Base-by-base conservation (phyloP, 2,888 invertebrate species). In the Eledona agricola region DNA sequence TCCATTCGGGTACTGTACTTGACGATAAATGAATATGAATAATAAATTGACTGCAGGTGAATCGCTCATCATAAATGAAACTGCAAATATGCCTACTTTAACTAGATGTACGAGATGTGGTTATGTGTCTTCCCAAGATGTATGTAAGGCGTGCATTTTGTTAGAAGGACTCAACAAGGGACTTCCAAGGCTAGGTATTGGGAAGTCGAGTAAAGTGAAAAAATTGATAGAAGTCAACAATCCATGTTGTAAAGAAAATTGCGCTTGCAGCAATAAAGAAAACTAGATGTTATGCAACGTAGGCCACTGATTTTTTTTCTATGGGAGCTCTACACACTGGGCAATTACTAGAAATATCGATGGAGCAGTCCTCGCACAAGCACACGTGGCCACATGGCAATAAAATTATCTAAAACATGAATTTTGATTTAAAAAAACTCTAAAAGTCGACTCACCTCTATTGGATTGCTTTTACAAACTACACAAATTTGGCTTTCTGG, bases 81-180 rank as follows among this genome's bases (percentile, higher is more conserved):
- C 84, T 37, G 84, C 92, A 0, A 89, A 88, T 67, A 83, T 94
- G 73, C 96, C 96, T 0, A 81, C 83, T 22, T 85, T 91, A 67
- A 87, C 89, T 42, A 83, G 80, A 29, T 98, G 98, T 73, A 79
- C 80, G 3, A 82, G 90, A 28, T 99, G 99, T 77, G 90, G 92
- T 15, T 98, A 90, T 75, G 87, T 91, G 0, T 91, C 92, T 0
- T 97, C 97, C 56, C 96, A 97, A 72, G 85, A 87, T 64, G 83
- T 97, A 2, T 99, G 99, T 75, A 98, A 99, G 75, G 98, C 99
- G 0, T 99, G 99, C 74, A 86, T 95, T 0, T 80, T 99, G 49
- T 78, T 99, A 2, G 96, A 98, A 79, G 98, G 98, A 1, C 80
- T 99, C 1, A 98, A 99, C 76, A 85, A 89, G 77, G 97, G 97